Conservation (phyloP, 1,140 invertebrate species). For the Drosophila leontia region DNA sequence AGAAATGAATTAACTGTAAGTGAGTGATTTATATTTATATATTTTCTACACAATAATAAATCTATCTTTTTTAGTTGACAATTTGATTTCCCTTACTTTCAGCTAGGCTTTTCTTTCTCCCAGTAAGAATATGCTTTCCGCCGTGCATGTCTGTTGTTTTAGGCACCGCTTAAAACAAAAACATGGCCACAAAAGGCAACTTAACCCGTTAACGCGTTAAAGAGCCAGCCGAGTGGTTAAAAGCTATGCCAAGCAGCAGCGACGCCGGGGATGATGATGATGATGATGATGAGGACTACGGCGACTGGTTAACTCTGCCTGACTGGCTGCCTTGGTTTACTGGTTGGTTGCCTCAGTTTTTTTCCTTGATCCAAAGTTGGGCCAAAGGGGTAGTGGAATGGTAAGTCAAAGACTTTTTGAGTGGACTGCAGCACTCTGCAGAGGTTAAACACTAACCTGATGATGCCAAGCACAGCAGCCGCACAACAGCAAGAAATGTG, state of each 20-base stretch:
- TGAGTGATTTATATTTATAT: neutral
- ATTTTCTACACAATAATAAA: neutral
- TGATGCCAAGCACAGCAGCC: slow-evolving; percentile 59
- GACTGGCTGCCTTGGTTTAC: slow-evolving; percentile 67
- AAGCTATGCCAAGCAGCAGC: slow-evolving; percentile 58
- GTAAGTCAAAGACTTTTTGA: slow-evolving; percentile 79
- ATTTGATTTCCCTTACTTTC: neutral
- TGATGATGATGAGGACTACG: slow-evolving; percentile 17
- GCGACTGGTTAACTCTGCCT: slow-evolving; percentile 60
- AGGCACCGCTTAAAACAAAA: slow-evolving; percentile 54
- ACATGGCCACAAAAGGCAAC: slow-evolving; percentile 69
- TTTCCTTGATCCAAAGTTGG: slow-evolving; percentile 36
- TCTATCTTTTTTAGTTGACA: neutral
- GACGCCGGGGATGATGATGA: neutral
- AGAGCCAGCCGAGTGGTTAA: slow-evolving; percentile 80
- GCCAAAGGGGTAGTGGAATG: slow-evolving; percentile 21
- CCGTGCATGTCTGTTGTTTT: slow-evolving; percentile 44
- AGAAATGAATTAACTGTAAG: neutral
- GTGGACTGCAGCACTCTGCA: slow-evolving; percentile 76
- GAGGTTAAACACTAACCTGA: slow-evolving; percentile 77
- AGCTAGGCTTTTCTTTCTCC: neutral
- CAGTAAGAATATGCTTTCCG: neutral
- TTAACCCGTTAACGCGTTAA: slow-evolving; percentile 81
- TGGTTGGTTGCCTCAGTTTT: slow-evolving; percentile 54
- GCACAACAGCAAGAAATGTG: slow-evolving; percentile 45